Conservation (phyloP, 2,113 vertebrate genomes). For the Gavialis gangeticus region DNA sequence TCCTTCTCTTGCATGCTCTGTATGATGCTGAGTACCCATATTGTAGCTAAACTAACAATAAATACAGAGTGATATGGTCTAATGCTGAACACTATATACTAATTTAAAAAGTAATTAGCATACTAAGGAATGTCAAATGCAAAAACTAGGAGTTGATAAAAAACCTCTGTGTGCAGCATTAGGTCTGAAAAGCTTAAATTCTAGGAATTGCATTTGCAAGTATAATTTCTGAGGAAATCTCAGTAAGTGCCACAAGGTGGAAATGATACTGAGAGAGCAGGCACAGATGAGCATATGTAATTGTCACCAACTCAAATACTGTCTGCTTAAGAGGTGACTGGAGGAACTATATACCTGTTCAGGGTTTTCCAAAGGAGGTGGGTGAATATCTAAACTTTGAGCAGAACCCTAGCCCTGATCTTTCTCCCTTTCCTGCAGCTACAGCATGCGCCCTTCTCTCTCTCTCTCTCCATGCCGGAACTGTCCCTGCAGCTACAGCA, state of each 20-base stretch:
- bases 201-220: neutral
- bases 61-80: fast-evolving
- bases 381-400: neutral
- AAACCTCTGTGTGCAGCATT: neutral
- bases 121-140: neutral
- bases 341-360: neutral
- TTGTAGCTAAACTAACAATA: neutral
- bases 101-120: neutral
- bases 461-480: no score
- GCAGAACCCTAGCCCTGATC: neutral
- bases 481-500: no score
- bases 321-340: neutral
- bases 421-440: no score
- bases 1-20: neutral
- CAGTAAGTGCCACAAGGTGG: neutral
- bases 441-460: no score
- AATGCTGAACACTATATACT: neutral
- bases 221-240: neutral
- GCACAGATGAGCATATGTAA: neutral
- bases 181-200: no score
- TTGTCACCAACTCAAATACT: neutral
- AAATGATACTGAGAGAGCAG: neutral
- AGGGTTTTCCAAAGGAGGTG: neutral
- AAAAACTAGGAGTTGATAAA: neutral
- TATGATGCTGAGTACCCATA: neutral